phyloP scores from a whole-genome alignment of 2,888 invertebrate genomes.

The Andrena trimmerana region DNA sequence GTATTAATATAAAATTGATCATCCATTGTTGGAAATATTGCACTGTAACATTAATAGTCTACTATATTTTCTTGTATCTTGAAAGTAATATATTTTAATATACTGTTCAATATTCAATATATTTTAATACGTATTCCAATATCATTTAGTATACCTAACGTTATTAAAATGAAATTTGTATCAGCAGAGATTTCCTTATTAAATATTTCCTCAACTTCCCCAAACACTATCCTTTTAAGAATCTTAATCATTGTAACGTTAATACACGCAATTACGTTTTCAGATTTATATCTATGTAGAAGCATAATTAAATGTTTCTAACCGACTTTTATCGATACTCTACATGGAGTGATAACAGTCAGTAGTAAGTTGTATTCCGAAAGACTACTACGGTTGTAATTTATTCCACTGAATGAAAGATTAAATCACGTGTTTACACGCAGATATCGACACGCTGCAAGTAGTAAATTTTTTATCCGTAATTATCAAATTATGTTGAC shows the following conservation, averaged over 20 bases:
- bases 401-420: conserved; percentile 21
- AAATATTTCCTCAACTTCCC: no score
- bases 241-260: no score
- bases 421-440: conserved; percentile 19
- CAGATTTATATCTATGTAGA: no score
- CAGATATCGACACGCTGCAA: conserved; percentile 10
- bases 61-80: no score
- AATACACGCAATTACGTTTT: no score
- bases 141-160: no score
- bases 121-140: no score
- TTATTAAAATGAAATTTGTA: no score
- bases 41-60: not conserved
- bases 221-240: no score
- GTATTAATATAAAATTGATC: not conserved
- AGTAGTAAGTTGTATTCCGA: not conserved
- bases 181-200: no score
- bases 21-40: not conserved
- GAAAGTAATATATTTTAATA: no score
- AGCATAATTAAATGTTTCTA: not conserved
- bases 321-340: not conserved
- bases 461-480: conserved; percentile 1
- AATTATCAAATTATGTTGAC: conserved; percentile 4
- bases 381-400: conserved; percentile 2
- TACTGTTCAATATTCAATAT: no score
- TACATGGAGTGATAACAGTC: not conserved